Base-by-base conservation (phyloP, 2,797 vertebrate species). In the Champsocephalus esox region DNA sequence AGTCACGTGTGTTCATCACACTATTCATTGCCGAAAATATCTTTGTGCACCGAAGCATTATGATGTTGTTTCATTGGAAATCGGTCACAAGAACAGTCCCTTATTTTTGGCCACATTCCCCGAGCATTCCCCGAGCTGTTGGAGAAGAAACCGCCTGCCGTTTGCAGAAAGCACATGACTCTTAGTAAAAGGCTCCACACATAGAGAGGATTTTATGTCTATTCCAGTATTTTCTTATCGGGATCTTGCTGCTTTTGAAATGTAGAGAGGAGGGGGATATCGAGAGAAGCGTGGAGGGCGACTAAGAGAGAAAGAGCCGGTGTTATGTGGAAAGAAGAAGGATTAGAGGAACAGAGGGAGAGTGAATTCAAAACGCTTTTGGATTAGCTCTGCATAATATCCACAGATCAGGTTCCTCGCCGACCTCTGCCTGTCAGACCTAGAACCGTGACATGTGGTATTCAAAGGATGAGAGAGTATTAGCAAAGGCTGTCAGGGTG, bases 161-260 rank as follows among this genome's bases (percentile, higher is more conserved):
- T 58, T 56, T 43, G 28, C 6, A 38, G 13, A 16, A 59, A 66
- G 51, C 81, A 54, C 38, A 13, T 70, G 75, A 74, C 46, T 38
- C 34, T 38, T 9, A 38, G 34, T 38, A 9, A 38, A 38, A 6
- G 34, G 73, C 24, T 12, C 41, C 12, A 0, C 3, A 45, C 44
- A 59, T 60, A 57, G 72, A 55, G 66, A 63, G 63, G 74, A 69
- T 69, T 76, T 58, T 17, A 45, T 45, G 64, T 32, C 45, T 34
- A 45, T 70, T 48, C 13, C 16, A 12, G 17, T 10, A 3, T 65
- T 60, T 59, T 68, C 57, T 70, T 62, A 73, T 84, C 68, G 3
- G n/a, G 63, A 80, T 66, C 28, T 68, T 16, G 0, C 32, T 0
- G 16, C 49, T 73, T 38, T 72, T 75, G 54, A 58, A 78, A 57